A percentile compares a stretch with the other conserved stretches of the same genome.
Conservation (phyloP, 2,797 vertebrate genomes). For the Balearica regulorum region DNA sequence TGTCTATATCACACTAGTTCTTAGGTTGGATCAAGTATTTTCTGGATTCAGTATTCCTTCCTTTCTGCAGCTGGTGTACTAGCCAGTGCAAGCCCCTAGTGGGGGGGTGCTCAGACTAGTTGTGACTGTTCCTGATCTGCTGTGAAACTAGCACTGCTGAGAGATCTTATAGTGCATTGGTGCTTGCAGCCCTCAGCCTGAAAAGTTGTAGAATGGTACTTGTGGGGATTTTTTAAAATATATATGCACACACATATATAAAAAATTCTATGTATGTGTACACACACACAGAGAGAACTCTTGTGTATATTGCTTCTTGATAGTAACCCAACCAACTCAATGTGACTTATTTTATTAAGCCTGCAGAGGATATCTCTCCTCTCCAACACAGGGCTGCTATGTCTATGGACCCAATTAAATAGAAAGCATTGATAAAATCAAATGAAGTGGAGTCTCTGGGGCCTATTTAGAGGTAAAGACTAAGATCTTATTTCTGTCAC, state of each 20-base stretch:
- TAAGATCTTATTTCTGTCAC: neutral
- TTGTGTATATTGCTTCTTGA: neutral
- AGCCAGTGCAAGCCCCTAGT: neutral
- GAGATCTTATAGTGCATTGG: neutral
- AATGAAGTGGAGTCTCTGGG: neutral
- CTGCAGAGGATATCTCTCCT: neutral
- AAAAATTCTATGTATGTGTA: neutral
- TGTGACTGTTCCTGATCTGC: neutral
- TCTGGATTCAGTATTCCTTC: neutral
- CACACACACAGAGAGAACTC: neutral
- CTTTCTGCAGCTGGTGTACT: neutral
- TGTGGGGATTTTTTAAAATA: neutral
- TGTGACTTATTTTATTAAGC: neutral
- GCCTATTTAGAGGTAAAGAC: neutral
- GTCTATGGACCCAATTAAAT: neutral
- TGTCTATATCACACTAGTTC: neutral
- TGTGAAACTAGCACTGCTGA: neutral
- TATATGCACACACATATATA: fast-evolving
- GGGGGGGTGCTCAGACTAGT: neutral
- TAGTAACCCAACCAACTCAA: neutral
- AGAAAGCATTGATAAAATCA: neutral
- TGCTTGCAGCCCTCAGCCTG: neutral
- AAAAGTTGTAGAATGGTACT: neutral
- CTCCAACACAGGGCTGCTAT: neutral
- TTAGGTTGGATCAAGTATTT: neutral